Evolutionary conservation across 2,113 vertebrate genomes (phyloP).

Genomic region (Atherinomorus stipes): DNA sequence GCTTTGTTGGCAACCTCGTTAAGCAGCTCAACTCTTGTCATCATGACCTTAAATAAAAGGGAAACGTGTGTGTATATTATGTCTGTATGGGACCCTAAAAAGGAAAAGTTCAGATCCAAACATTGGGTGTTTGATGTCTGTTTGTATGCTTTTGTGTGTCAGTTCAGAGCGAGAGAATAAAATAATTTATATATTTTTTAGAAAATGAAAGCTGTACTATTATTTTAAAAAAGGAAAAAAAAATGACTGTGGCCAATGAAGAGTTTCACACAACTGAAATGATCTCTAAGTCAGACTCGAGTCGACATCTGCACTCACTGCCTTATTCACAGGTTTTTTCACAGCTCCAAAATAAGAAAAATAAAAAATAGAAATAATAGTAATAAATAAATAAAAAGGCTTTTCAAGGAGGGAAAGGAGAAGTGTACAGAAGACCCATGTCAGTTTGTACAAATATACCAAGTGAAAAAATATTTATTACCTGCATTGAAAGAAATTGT

Average conservation of each 20-base stretch:
- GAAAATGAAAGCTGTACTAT: conserved; percentile 74
- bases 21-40: conserved; percentile 20
- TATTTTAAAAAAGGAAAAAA: conserved; percentile 48
- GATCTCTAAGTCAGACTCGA: conserved; percentile 70
- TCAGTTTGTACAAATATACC: conserved; percentile 98
- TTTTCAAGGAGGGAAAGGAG: conserved; percentile 80
- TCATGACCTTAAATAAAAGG: conserved; percentile 64
- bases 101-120: conserved; percentile 60
- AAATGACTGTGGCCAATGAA: conserved; percentile 69
- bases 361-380: not conserved
- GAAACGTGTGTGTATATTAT: conserved; percentile 71
- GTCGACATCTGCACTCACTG: conserved; percentile 89
- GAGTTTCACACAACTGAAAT: conserved; percentile 64
- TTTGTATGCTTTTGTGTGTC: conserved; percentile 76
- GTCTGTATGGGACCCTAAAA: conserved; percentile 61
- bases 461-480: conserved; percentile 99
- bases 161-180: conserved; percentile 72
- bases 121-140: conserved; percentile 68
- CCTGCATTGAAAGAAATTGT: conserved; percentile 97
- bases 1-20: conserved; percentile 1
- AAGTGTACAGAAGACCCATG: conserved; percentile 93
- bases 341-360: conserved; percentile 89
- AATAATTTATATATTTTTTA: conserved; percentile 83
- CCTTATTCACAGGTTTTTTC: conserved; percentile 91
- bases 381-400: conserved; percentile 71